A percentile compares a stretch with the other conserved stretches of the same genome.
phyloP scores from a whole-genome alignment of 2,797 vertebrate species.

The Gymnothorax reevesii region DNA sequence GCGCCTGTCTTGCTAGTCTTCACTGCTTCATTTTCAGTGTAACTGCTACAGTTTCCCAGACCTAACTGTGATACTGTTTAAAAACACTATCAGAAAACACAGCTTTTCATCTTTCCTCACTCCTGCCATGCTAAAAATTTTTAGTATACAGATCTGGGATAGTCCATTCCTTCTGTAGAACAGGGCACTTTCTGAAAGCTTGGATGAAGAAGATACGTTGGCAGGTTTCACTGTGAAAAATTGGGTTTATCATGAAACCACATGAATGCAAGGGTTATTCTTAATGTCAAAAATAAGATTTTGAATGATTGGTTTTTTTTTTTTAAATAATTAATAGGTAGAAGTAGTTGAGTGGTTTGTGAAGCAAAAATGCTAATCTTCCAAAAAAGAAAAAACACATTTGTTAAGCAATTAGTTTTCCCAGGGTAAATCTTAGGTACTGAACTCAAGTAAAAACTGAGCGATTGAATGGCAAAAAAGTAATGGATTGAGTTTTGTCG shows the following conservation, averaged over 20 bases:
- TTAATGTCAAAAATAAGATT: constrained; percentile 66
- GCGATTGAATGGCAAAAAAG: constrained; percentile 50
- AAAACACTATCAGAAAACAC: constrained; percentile 70
- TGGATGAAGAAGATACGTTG: constrained; percentile 75
- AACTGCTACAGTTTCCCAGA: constrained; percentile 70
- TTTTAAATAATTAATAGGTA: constrained; percentile 70
- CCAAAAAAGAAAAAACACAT: constrained; percentile 49
- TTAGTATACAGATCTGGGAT: constrained; percentile 70
- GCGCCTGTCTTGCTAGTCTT: constrained; percentile 83
- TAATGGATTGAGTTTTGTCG: constrained; percentile 43
- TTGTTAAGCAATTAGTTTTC: not conserved
- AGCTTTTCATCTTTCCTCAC: constrained; percentile 59
- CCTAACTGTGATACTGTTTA: constrained; percentile 65
- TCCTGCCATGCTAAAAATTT: constrained; percentile 76
- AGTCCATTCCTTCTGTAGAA: constrained; percentile 64
- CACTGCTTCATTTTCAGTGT: constrained; percentile 80
- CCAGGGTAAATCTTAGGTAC: constrained; percentile 37
- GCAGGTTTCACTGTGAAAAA: constrained; percentile 68
- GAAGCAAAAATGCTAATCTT: constrained; percentile 61
- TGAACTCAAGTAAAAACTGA: constrained; percentile 53
- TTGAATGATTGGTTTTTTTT: constrained; percentile 73
- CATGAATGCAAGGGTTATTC: constrained; percentile 78
- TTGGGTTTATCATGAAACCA: constrained; percentile 56
- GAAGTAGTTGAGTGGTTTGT: constrained; percentile 74
- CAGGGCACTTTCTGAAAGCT: constrained; percentile 79